Conservation (phyloP, 2,888 invertebrate species). For the Eutolmus rufibarbis region DNA sequence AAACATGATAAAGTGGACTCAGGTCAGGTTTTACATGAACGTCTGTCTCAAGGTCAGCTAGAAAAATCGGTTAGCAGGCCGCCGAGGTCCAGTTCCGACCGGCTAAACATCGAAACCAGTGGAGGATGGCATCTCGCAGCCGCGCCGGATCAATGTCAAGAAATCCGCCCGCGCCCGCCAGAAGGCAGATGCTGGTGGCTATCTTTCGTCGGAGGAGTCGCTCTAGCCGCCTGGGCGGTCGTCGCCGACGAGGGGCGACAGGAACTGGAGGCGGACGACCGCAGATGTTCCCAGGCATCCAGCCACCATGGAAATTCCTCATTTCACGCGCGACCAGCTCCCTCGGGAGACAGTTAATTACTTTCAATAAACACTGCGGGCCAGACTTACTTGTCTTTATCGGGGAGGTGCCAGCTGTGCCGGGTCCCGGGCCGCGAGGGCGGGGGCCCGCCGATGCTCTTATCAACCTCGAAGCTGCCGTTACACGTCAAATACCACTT, state of each 20-base stretch:
- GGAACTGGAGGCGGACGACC: background rate
- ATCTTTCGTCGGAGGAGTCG: background rate
- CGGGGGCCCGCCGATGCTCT: background rate
- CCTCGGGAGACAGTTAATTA: background rate
- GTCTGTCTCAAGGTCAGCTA: background rate
- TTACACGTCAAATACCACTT: slow-evolving; percentile 24
- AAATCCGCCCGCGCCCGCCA: background rate
- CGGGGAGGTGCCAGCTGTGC: slow-evolving; percentile 31
- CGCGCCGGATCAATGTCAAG: background rate
- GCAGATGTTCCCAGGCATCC: background rate
- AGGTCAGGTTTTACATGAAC: background rate
- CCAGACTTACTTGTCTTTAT: slow-evolving; percentile 27
- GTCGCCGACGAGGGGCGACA: background rate
- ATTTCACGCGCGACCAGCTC: background rate
- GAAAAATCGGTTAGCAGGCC: background rate
- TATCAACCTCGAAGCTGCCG: background rate
- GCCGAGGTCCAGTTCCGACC: background rate
- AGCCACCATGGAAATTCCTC: background rate
- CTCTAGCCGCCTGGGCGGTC: background rate
- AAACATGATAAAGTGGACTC: background rate
- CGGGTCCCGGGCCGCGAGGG: background rate
- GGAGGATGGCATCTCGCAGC: background rate
- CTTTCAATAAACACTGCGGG: background rate
- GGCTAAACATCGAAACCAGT: background rate
- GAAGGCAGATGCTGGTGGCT: background rate